These are phyloP conservation scores for Vanessa cardui DNA, from an alignment of 2,888 invertebrate genomes.

Conservation along the genomic window DNA sequence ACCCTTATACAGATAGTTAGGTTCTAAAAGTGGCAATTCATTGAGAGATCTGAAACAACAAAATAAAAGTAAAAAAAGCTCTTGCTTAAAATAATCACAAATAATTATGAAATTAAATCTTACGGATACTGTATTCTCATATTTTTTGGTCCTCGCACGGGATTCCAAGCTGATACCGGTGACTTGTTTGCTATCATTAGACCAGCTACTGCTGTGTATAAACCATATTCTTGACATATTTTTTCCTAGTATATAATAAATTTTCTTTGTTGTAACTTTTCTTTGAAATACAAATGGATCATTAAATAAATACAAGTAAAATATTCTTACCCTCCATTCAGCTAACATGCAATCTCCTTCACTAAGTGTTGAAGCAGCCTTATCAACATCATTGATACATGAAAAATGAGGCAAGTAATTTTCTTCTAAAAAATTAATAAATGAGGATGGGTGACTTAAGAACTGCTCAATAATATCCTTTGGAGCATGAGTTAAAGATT, in stretches of 20 bases:
- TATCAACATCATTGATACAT: conserved; percentile 83
- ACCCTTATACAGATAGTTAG: conserved; percentile 69
- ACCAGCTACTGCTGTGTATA: conserved; percentile 86
- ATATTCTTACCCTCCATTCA: conserved; percentile 84
- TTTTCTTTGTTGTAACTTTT: background rate
- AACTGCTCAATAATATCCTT: conserved; percentile 86
- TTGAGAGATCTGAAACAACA: conserved; percentile 59
- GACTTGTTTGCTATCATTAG: conserved; percentile 87
- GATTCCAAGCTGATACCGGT: conserved; percentile 88
- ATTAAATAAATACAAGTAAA: background rate
- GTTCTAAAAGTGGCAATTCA: conserved; percentile 64
- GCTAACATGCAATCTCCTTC: conserved; percentile 86
- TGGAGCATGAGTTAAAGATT: conserved; percentile 77
- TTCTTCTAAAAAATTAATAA: conserved; percentile 87
- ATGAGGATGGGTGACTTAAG: conserved; percentile 85
- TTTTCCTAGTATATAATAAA: conserved; percentile 61
- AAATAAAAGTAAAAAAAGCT: background rate
- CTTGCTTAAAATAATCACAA: background rate
- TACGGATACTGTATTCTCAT: conserved; percentile 74
- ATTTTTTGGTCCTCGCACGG: conserved; percentile 84
- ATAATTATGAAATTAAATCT: conserved; percentile 40
- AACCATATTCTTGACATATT: conserved; percentile 81
- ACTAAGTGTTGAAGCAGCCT: conserved; percentile 86
- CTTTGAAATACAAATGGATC: background rate
- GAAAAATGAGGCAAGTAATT: conserved; percentile 89